Base-by-base conservation (phyloP, 2,113 vertebrate genomes). In the Oncorhynchus mykiss region DNA sequence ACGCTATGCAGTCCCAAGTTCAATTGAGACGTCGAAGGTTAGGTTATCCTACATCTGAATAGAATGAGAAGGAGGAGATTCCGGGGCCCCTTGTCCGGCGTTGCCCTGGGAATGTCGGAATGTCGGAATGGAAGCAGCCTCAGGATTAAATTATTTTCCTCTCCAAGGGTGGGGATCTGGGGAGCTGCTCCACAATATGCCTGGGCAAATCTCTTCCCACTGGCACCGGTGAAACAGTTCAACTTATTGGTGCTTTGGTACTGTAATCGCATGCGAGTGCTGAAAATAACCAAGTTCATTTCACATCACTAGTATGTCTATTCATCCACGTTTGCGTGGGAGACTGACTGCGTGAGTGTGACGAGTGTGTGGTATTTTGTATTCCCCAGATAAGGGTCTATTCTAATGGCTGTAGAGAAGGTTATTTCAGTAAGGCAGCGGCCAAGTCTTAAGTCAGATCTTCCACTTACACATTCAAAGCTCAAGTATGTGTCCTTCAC, bases 91-190 rank as follows among this genome's bases (percentile, higher is more conserved):
- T 81, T 82, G 80, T 86, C 72, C 82, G 67, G 70, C 85, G 86
- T 89, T 91, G 79, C 88, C 85, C 59, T 70, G 85, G 83, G 87
- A 84, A 86, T 78, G 80, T 72, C 88, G 87, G 89, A 91, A 91
- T 92, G 88, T 27, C 78, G 85, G 84, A 89, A 83, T 82, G 79
- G 80, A 54, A 45, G 39, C 9, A 45, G 39, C 39, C 39, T 85
- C 79, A 76, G 78, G 88, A 89, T 90, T 89, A 88, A 74, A 67
- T 82, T 86, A 85, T 80, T 77, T 54, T 45, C 45, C 76, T 82
- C 57, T 62, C 27, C 18, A 74, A 39, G 75, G 39, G 39, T 45
- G 39, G 39, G 9, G 64, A 24, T 29, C 34, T 66, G 59, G 31
- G 34, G 74, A 71, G 31, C 20, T 34, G n/a, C 27, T 3, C 1